phyloP scores from a whole-genome alignment of 2,113 vertebrate genomes.

The Cinclus cinclus region DNA sequence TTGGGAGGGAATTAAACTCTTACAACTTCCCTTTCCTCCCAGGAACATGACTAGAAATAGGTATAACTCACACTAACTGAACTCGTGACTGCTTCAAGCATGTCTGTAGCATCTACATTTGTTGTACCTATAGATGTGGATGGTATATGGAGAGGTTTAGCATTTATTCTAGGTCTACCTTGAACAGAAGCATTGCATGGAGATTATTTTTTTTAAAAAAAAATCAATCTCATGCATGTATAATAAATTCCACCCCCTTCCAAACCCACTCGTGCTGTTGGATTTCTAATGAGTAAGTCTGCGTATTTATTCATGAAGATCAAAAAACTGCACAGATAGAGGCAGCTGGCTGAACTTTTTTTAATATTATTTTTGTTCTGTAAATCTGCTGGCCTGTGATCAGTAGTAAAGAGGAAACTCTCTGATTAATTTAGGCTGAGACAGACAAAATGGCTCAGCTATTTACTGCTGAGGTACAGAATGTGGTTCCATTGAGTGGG shows the following conservation, averaged over 20 bases:
- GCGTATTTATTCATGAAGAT: slow-evolving; percentile 65
- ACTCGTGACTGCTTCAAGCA: neutral
- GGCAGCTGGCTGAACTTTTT: slow-evolving; percentile 24
- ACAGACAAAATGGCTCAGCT: neutral
- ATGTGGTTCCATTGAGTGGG: accelerated
- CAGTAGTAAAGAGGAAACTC: neutral
- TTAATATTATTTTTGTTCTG: neutral
- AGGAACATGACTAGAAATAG: slow-evolving; percentile 1
- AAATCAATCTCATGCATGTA: neutral
- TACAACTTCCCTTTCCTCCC: neutral
- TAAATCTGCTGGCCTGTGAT: slow-evolving; percentile 41
- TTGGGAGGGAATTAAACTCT: neutral
- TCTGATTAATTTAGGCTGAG: neutral
- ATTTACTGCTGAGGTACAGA: neutral
- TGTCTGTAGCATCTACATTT: neutral
- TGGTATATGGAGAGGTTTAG: neutral
- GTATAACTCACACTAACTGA: neutral
- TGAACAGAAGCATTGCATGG: slow-evolving; percentile 18
- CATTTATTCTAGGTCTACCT: neutral
- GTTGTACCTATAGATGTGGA: slow-evolving; percentile 15
- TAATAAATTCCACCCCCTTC: slow-evolving; percentile 64
- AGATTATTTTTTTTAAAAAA: neutral
- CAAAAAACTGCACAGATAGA: slow-evolving; percentile 43
- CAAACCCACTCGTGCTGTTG: slow-evolving; percentile 55
- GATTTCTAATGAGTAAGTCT: slow-evolving; percentile 51